phyloP scores from a whole-genome alignment of 2,797 vertebrate genomes.

The Tympanoctomys barrerae region DNA sequence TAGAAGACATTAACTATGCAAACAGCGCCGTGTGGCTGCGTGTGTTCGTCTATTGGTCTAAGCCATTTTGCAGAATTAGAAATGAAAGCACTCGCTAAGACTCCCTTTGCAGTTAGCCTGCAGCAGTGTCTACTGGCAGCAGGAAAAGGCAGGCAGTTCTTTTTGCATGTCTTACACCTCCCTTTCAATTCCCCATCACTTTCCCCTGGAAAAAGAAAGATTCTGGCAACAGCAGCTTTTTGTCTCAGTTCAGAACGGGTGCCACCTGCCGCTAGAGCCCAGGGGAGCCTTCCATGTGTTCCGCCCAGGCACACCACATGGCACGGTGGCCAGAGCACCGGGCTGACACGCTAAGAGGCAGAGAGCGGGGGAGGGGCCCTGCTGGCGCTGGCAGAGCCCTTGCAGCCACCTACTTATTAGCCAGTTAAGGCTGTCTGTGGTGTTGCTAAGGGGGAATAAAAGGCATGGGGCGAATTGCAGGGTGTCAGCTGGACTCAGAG shows the following conservation, averaged over 20 bases:
- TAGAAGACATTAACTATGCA: neutral
- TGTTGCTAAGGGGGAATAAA: constrained; percentile 82
- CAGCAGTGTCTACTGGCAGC: constrained; percentile 25
- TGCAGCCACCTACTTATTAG: constrained; percentile 83
- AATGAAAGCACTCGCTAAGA: constrained; percentile 29
- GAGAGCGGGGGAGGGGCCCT: constrained; percentile 72
- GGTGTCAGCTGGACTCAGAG: constrained; percentile 85
- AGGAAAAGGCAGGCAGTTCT: constrained; percentile 35
- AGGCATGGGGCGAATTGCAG: constrained; percentile 82
- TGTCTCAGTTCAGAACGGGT: constrained; percentile 77
- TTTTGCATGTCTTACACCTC: constrained; percentile 2
- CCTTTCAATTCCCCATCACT: constrained; percentile 29
- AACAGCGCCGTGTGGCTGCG: neutral
- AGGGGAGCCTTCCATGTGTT: constrained; percentile 78
- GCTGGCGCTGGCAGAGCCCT: constrained; percentile 80
- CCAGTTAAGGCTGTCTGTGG: constrained; percentile 82
- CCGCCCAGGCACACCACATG: constrained; percentile 81
- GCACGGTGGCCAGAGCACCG: constrained; percentile 81
- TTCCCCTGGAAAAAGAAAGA: constrained; percentile 36
- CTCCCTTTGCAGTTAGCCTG: constrained; percentile 24
- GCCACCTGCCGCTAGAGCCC: constrained; percentile 87
- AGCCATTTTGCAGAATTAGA: constrained; percentile 62
- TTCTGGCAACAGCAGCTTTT: constrained; percentile 79
- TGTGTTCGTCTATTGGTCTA: neutral
- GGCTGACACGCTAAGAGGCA: constrained; percentile 82